These are phyloP conservation scores for Aldabrachelys gigantea DNA, from an alignment of 2,113 vertebrate genomes.

Conservation along the genomic window DNA sequence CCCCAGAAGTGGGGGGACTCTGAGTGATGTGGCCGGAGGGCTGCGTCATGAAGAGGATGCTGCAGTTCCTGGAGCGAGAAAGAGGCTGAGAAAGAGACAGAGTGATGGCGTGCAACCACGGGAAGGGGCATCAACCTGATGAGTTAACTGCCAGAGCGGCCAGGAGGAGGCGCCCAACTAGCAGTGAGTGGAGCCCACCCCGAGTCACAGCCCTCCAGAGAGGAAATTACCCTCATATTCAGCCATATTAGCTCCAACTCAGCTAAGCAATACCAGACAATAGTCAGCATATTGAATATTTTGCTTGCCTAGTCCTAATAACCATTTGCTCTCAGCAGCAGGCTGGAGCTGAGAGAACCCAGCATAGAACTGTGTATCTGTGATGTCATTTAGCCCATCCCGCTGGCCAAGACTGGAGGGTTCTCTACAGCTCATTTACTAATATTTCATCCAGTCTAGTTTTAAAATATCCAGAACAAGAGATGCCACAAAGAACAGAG, in stretches of 20 bases:
- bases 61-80: no score
- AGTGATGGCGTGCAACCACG: no score
- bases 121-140: no score
- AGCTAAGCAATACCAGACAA: neutral
- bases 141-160: no score
- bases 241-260: neutral
- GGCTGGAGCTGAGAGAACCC: neutral
- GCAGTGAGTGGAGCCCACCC: no score
- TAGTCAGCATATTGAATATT: accelerated
- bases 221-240: neutral
- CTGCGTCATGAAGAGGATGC: no score
- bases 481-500: neutral
- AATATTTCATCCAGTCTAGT: neutral
- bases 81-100: no score
- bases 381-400: neutral
- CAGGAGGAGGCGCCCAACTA: no score
- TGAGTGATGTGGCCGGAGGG: no score
- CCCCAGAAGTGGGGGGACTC: no score
- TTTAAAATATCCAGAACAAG: neutral
- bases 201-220: neutral
- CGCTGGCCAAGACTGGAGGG: neutral
- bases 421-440: neutral
- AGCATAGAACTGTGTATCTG: neutral
- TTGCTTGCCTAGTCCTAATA: neutral
- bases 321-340: neutral